These are phyloP conservation scores for Synodontis membranacea DNA, from an alignment of 2,113 vertebrate genomes.

Conservation along the genomic window DNA sequence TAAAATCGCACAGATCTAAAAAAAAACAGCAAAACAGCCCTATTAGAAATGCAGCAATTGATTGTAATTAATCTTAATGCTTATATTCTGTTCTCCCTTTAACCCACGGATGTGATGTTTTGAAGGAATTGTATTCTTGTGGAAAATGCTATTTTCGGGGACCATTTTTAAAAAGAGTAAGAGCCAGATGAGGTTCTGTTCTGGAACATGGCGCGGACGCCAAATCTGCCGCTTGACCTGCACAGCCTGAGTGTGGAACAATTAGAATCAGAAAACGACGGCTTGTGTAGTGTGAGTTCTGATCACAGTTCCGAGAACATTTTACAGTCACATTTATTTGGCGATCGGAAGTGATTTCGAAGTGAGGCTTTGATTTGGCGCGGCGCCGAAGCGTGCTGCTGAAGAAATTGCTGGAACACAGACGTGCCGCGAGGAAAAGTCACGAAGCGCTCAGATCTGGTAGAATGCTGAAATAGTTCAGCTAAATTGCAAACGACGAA, in stretches of 20 bases:
- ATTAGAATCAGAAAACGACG: neutral
- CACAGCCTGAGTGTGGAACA: neutral
- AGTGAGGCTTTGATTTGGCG: neutral
- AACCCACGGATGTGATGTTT: neutral
- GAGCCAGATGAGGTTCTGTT: neutral
- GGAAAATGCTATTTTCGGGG: neutral
- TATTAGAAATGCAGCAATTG: neutral
- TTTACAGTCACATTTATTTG: slow-evolving; percentile 4
- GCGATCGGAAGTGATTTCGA: neutral
- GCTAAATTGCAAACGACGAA: neutral
- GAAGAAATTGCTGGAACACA: neutral
- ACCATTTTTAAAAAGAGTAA: neutral
- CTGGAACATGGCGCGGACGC: neutral
- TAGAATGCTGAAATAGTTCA: neutral
- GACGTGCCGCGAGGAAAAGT: neutral
- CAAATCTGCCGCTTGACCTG: neutral
- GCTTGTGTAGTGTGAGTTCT: neutral
- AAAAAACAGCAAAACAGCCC: neutral
- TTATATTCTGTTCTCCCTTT: neutral
- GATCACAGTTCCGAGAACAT: neutral
- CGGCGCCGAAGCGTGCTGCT: neutral
- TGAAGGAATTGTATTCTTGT: neutral
- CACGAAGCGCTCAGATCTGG: neutral
- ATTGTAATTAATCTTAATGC: neutral
- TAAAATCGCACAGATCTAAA: neutral